A percentile compares a stretch with the other conserved stretches of the same genome.
These are phyloP conservation scores for Sterna hirundo DNA, from an alignment of 2,113 vertebrate species.

Conservation along the genomic window DNA sequence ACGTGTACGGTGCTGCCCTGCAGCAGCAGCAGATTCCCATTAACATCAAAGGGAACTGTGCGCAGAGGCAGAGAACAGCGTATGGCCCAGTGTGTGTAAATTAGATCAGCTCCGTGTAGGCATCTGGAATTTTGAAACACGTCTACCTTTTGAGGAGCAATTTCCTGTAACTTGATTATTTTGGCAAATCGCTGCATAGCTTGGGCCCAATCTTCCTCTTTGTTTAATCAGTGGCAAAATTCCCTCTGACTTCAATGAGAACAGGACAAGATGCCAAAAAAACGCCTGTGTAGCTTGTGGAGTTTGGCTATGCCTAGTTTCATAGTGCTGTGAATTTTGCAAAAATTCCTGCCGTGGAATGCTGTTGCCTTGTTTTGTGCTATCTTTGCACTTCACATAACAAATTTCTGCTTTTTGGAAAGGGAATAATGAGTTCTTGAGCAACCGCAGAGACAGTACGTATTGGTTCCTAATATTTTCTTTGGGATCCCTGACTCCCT, in stretches of 20 bases:
- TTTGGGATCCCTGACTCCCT: background rate
- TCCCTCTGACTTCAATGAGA: background rate
- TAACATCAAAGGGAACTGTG: background rate
- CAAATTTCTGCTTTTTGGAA: background rate
- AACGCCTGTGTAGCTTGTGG: background rate
- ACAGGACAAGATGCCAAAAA: background rate
- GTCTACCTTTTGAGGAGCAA: conserved; percentile 49
- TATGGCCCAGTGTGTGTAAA: conserved; percentile 28
- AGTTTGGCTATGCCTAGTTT: background rate
- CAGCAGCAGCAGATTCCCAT: conserved; percentile 37
- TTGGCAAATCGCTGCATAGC: conserved; percentile 27
- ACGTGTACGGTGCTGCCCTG: background rate
- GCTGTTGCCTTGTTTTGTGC: background rate
- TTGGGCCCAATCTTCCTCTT: background rate
- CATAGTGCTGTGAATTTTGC: background rate
- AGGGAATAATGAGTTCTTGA: conserved; percentile 15
- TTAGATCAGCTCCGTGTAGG: conserved; percentile 30
- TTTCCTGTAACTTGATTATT: conserved; percentile 62
- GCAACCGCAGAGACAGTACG: background rate
- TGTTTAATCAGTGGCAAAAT: conserved; percentile 17
- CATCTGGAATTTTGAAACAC: conserved; percentile 44
- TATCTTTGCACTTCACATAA: background rate
- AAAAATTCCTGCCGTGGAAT: background rate
- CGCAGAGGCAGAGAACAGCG: background rate
- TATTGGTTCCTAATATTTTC: conserved; percentile 23